A percentile compares a stretch with the other conserved stretches of the same genome.
Evolutionary conservation across 2,113 vertebrate species (phyloP).

Genomic region (Edolisoma coerulescens): DNA sequence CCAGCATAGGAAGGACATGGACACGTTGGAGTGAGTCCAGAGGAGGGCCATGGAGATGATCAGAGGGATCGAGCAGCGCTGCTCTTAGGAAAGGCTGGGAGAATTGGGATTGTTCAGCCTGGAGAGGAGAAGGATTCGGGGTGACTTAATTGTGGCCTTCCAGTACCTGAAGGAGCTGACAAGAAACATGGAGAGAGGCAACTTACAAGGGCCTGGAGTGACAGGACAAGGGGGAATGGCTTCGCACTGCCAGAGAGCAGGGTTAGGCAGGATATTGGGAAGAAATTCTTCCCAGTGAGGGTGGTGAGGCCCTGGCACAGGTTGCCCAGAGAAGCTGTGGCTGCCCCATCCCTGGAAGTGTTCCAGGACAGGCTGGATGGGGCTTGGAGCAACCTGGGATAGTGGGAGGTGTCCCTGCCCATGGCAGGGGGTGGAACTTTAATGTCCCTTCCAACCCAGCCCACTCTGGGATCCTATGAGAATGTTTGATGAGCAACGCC

Average conservation of each 20-base stretch:
- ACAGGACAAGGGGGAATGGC: neutral
- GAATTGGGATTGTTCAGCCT: neutral
- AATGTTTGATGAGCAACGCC: neutral
- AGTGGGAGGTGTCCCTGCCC: neutral
- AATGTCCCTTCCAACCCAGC: neutral
- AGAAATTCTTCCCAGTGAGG: neutral
- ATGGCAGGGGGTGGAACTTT: neutral
- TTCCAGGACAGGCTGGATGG: fast-evolving
- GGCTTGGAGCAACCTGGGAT: neutral
- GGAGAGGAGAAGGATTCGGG: neutral
- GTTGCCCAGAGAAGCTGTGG: neutral
- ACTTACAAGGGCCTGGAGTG: too few species aligned
- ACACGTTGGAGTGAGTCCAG: neutral
- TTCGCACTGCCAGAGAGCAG: neutral
- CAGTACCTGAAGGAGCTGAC: neutral
- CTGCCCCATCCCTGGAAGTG: neutral
- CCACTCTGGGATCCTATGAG: neutral
- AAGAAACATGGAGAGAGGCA: neutral
- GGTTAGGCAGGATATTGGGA: neutral
- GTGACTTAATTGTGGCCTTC: neutral
- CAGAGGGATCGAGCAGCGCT: neutral
- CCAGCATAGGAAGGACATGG: neutral
- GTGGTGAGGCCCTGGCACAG: neutral
- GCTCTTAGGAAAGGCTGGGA: neutral
- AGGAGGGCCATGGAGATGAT: neutral